Evolutionary conservation across 2,888 invertebrate genomes (phyloP), one percentile per base, ranked within the genome.

Genomic region (Pristionchus maxplancki): DNA sequence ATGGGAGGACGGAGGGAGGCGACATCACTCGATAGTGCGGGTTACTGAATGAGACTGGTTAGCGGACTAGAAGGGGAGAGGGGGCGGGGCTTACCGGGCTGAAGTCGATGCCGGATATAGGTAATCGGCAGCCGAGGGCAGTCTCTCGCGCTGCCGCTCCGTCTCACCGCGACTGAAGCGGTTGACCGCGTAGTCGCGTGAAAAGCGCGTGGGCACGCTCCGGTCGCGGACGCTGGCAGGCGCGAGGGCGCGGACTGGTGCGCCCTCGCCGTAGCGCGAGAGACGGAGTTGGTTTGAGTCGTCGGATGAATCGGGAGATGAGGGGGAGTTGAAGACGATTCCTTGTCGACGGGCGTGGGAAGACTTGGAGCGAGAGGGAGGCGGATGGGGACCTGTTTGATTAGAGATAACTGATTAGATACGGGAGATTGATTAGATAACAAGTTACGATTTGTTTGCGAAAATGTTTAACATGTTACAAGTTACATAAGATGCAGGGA

Each of bases 301-400:
- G 15, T 88, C 78, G 24, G 89, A 78, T 17, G 90, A 89, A 15
- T 91, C 90, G 15, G 92, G 92, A 71, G 89, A 90, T 0, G 91
- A 90, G 13, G 91, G 92, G 8, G 90, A 89, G 28, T 90, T 83
- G 34, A 92, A 87, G 37, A 91, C 90, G 20, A 91, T 88, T 11
- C 92, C 92, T 28, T 90, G 91, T 62, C 92, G 62, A 28, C 92
- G 89, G 37, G 90, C 67, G 34, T 83, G 82, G 31, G 86, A n/a
- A 31, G 50, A 50, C 50, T 44, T 53, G 24, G 86, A 87, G 44
- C 78, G 78, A 0, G 78, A n/a, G 44, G 44, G n/a, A 15, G 78
- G 78, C n/a, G 78, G 78, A 78, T 71, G 71, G 9, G 71, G 71
- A 71, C 71, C 71, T 71, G 71, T 37, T 71, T 28, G 64, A 40